Base-by-base conservation (phyloP, 2,113 vertebrate species). In the Hystrix cristata region DNA sequence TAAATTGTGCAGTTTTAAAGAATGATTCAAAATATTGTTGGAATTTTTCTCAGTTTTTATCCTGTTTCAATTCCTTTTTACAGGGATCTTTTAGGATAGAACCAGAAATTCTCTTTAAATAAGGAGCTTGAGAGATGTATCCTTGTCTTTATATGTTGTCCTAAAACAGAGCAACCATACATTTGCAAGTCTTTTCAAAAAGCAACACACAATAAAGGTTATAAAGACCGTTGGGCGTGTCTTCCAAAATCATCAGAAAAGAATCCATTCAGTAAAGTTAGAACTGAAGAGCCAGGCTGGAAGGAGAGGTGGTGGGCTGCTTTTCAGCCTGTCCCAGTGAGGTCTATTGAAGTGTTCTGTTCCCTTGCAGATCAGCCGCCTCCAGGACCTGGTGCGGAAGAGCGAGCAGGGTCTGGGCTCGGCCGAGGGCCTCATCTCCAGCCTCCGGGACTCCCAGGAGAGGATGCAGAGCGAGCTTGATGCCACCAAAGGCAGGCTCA, bases 391-490 rank as follows among this genome's bases (percentile, higher is more conserved):
- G 67, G 99, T 99, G 93, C 99, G 98, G 96, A 99, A 99, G 98
- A 99, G 99, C 34, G 99, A 99, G 93, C 98, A 99, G 97, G 99
- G 99, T 43, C 98, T 99, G 16, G 99, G 99, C 18, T 98, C 99
- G 53, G 99, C 99, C 0, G 99, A 99, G 97, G 99, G 99, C 25
- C 99, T 99, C 97, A 99, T 99, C 97, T 99, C 98, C 90, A 99
- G 98, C 53, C 99, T 99, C 97, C 99, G 99, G 94, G 99, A 99
- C 96, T 99, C 99, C 53, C 99, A 99, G 98, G 99, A 99, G 98
- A 99, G 99, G 96, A 99, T 99, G 91, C 99, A 99, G 90, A 99
- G 99, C 90, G 99, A 99, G 94, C 98, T 99, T 38, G 99, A 99
- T n/a, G 98, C 99, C 87, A 99, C 99, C 13, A 98, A 99, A 98